These are phyloP conservation scores for Eulemur albifrons DNA, from an alignment of 2,797 vertebrate genomes.

Conservation along the genomic window DNA sequence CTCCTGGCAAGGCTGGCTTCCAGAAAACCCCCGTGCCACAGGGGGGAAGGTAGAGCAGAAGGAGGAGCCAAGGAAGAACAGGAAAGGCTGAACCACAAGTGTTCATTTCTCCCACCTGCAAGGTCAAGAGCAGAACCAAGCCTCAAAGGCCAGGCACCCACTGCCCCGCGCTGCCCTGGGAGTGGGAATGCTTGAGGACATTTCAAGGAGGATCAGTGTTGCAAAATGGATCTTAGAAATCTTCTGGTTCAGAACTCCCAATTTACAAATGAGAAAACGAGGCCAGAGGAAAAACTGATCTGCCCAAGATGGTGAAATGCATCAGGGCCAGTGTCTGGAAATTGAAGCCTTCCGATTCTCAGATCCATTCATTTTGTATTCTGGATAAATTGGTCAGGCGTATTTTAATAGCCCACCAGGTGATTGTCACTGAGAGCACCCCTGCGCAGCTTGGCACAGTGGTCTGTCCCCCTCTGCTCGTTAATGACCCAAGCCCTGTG, in stretches of 20 bases:
- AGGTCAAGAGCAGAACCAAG: not conserved
- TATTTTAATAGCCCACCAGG: not conserved
- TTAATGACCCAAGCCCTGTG: not conserved
- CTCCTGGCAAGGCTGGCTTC: not conserved
- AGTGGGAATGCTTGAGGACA: not conserved
- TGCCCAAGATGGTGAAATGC: not conserved
- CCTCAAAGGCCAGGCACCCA: not conserved
- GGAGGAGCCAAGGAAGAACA: not conserved
- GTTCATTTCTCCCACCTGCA: not conserved
- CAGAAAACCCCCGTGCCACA: not conserved
- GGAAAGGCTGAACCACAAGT: not conserved
- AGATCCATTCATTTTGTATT: not conserved
- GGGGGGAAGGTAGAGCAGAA: not conserved
- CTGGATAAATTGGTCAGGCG: not conserved
- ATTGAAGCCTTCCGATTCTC: not conserved
- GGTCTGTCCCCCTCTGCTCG: not conserved
- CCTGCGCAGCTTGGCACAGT: not conserved
- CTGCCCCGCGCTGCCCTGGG: not conserved
- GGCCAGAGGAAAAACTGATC: not conserved
- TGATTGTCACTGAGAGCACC: not conserved
- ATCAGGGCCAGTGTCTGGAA: not conserved
- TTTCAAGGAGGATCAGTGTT: not conserved
- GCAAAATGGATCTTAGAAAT: not conserved
- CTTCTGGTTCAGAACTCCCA: not conserved
- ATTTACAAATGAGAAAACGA: not conserved